Evolutionary conservation across 2,888 invertebrate genomes (phyloP).

Genomic region (Agrochola macilenta): DNA sequence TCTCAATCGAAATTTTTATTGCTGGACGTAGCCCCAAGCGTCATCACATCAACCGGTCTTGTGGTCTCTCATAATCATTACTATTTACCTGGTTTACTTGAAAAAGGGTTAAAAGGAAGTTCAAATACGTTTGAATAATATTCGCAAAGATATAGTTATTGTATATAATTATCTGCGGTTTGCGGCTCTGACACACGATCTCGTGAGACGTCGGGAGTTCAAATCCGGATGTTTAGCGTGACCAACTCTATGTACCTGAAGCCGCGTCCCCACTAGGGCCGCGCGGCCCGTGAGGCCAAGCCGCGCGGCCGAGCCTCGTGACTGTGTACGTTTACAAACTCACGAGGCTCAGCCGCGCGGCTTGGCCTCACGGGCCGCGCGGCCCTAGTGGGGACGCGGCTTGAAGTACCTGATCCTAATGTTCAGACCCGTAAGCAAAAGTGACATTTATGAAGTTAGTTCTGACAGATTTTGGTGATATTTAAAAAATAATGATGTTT

Average conservation of each 20-base stretch:
- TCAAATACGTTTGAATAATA: not conserved
- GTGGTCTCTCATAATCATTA: not conserved
- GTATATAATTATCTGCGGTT: constrained; percentile 1
- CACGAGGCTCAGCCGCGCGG: no score
- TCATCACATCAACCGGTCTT: not conserved
- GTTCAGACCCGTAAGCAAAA: not conserved
- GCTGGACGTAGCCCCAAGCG: not conserved
- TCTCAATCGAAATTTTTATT: not conserved
- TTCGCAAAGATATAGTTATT: not conserved
- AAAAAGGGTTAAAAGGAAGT: not conserved
- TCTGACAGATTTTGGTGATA: no score
- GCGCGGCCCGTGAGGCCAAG: no score
- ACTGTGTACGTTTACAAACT: no score
- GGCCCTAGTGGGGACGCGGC: no score
- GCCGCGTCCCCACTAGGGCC: no score
- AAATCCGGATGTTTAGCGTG: not conserved
- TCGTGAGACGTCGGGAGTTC: not conserved
- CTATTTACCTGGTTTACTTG: not conserved
- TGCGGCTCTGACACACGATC: not conserved
- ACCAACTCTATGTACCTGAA: not conserved
- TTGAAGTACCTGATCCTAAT: not conserved
- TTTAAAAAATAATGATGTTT: not conserved
- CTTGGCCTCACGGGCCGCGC: no score
- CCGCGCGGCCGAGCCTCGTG: no score
- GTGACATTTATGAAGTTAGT: not conserved